Conservation (phyloP, 2,888 invertebrate genomes). For the Synergus gifuensis region DNA sequence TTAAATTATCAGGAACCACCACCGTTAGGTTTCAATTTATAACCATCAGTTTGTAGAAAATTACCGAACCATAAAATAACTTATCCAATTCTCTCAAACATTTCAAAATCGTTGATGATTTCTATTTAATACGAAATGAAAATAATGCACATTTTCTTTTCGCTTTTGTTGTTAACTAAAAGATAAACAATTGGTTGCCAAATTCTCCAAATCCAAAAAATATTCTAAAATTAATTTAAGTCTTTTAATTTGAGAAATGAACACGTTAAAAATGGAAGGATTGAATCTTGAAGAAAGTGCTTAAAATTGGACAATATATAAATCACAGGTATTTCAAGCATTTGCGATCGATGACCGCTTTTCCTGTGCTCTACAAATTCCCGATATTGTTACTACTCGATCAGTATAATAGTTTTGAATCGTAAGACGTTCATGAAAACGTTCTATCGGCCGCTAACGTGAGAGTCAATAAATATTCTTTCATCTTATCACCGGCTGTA, state of each 20-base stretch:
- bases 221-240: no score
- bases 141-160: not conserved
- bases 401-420: not conserved
- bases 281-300: no score
- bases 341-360: no score
- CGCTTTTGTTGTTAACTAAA: no score
- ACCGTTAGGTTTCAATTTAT: slow-evolving; percentile 64
- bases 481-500: slow-evolving; percentile 22
- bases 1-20: slow-evolving; percentile 63
- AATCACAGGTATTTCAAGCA: no score
- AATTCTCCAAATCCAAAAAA: no score
- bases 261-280: no score
- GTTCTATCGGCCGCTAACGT: not conserved
- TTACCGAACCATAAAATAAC: slow-evolving; percentile 54
- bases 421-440: not conserved
- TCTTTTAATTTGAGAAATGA: no score
- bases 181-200: no score
- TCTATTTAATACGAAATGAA: not conserved
- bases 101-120: not conserved
- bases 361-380: no score
- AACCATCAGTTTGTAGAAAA: slow-evolving; percentile 60
- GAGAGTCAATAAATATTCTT: slow-evolving; percentile 12
- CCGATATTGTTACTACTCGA: no score
- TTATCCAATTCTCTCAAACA: not conserved
- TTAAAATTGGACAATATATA: no score